Evolutionary conservation across 2,113 vertebrate species (phyloP).

Genomic region (Trochalopteron elliotii): DNA sequence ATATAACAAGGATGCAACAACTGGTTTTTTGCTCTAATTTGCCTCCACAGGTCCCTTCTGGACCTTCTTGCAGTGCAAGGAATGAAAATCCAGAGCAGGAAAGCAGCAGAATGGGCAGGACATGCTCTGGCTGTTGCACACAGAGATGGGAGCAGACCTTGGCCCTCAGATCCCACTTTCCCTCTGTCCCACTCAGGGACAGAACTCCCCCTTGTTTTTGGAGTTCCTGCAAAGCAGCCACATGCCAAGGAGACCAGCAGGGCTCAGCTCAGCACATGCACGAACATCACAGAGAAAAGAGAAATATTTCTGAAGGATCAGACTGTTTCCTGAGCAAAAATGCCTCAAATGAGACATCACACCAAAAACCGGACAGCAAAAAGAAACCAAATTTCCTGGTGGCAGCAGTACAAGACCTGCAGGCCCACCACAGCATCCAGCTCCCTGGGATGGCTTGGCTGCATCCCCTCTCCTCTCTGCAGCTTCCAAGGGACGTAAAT

Average conservation of each 20-base stretch:
- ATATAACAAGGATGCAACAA: neutral
- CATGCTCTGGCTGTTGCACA: neutral
- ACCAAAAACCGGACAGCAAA: neutral
- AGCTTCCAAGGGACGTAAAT: neutral
- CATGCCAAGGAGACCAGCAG: neutral
- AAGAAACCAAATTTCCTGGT: neutral
- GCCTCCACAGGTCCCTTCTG: neutral
- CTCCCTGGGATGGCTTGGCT: neutral
- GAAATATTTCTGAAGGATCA: neutral
- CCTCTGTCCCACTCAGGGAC: neutral
- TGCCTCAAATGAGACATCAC: neutral
- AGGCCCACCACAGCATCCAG: neutral
- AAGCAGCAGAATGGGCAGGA: neutral
- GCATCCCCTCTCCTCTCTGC: neutral
- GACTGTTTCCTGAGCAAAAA: neutral
- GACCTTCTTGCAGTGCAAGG: neutral
- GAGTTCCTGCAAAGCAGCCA: neutral
- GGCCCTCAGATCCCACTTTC: neutral
- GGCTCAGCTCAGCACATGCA: neutral
- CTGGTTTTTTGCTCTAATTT: fast-evolving
- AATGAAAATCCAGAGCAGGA: neutral
- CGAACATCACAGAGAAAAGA: neutral
- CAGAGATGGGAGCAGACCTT: neutral
- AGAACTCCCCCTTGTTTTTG: neutral
- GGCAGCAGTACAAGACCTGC: neutral